These are phyloP conservation scores for Apostichopus californicus DNA, from an alignment of 35 echinoderm and acorn worm species.

Conservation along the genomic window DNA sequence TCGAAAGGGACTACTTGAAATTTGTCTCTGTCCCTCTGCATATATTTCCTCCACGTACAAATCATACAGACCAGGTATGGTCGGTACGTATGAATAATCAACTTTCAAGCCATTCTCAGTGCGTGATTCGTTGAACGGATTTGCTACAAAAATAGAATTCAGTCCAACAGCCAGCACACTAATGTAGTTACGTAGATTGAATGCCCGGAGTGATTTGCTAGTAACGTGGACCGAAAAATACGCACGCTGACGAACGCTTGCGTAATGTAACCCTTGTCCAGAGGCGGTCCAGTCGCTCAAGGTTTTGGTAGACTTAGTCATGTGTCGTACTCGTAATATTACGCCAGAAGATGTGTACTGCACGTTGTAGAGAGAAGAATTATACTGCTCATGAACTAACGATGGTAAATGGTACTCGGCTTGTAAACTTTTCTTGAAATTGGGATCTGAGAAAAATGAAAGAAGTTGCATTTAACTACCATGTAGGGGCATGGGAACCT, in stretches of 20 bases:
- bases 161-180: slow-evolving; percentile 37
- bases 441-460: no score
- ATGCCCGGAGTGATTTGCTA: no score
- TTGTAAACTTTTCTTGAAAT: no score
- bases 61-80: neutral
- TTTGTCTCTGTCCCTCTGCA: neutral
- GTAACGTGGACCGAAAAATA: neutral
- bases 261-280: neutral
- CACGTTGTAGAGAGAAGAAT: neutral
- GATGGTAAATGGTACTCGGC: no score
- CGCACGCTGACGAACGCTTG: neutral
- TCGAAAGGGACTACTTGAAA: slow-evolving; percentile 18
- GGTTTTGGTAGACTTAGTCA: neutral
- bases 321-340: neutral
- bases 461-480: no score
- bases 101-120: neutral
- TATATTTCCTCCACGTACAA: slow-evolving; percentile 27
- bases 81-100: neutral
- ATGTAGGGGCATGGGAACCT: no score
- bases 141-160: slow-evolving; percentile 2
- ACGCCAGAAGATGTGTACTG: neutral
- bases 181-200: neutral
- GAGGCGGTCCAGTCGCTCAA: neutral
- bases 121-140: neutral
- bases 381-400: neutral